These are phyloP conservation scores for Pelosia muscerda DNA, from an alignment of 2,888 invertebrate genomes.

Conservation along the genomic window DNA sequence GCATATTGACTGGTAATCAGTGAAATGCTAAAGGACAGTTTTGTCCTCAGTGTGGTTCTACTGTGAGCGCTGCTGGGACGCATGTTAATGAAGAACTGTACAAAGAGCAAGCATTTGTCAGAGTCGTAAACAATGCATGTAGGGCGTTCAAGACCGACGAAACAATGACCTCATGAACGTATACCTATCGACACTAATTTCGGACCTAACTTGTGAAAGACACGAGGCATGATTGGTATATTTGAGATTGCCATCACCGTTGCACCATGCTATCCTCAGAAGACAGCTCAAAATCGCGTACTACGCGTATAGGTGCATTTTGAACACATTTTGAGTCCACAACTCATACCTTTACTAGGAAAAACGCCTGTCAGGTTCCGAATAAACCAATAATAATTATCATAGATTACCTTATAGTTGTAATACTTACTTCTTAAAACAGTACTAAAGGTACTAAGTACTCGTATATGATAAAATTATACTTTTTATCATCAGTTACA, in stretches of 20 bases:
- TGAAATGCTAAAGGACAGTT: conserved; percentile 72
- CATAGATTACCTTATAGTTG: no score
- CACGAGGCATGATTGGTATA: no score
- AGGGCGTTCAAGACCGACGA: conserved; percentile 51
- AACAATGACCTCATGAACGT: conserved; percentile 61
- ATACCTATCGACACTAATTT: conserved; percentile 22
- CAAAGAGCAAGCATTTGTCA: conserved; percentile 59
- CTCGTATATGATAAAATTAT: neutral
- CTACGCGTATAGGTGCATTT: no score
- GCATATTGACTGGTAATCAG: conserved; percentile 77
- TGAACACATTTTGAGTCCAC: no score
- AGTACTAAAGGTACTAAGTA: neutral
- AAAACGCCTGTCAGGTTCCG: neutral
- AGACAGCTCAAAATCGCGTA: no score
- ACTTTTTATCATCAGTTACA: conserved; percentile 4
- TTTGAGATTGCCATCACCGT: no score
- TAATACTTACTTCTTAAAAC: neutral
- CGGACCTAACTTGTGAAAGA: no score
- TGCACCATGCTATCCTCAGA: no score
- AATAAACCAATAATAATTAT: neutral
- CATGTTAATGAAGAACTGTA: conserved; percentile 73
- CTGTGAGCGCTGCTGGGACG: conserved; percentile 60
- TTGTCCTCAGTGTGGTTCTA: conserved; percentile 63
- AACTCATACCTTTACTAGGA: neutral
- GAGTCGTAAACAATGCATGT: conserved; percentile 57